Conservation (phyloP, 2,113 vertebrate genomes). For the Seriola quinqueradiata region DNA sequence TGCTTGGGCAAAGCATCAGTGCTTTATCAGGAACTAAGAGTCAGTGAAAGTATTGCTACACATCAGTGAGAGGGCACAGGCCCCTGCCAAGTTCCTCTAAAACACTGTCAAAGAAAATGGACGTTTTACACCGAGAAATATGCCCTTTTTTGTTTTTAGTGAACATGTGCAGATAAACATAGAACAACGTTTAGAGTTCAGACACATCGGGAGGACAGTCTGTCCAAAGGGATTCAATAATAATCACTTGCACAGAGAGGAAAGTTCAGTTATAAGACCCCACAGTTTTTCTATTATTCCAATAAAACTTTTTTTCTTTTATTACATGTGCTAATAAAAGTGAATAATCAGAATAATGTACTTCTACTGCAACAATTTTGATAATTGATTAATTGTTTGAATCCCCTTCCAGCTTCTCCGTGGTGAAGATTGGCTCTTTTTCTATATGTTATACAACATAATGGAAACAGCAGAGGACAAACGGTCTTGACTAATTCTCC, state of each 20-base stretch:
- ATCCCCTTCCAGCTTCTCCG: too few relatives aligned
- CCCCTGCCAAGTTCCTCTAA: conserved; percentile 49
- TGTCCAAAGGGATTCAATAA: neutral
- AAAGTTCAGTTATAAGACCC: neutral
- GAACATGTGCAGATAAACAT: neutral
- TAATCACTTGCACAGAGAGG: neutral
- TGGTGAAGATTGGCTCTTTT: too few relatives aligned
- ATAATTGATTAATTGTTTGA: too few relatives aligned
- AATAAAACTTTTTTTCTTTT: neutral
- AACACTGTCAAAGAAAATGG: conserved; percentile 42
- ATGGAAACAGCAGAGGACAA: too few relatives aligned
- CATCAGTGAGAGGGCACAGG: conserved; percentile 24
- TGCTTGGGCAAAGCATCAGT: conserved; percentile 48
- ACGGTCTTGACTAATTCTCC: too few relatives aligned
- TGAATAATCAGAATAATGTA: neutral
- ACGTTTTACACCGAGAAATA: conserved; percentile 16
- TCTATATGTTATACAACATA: too few relatives aligned
- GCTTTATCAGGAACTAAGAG: conserved; percentile 68
- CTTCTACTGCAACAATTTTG: too few relatives aligned
- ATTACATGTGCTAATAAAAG: neutral
- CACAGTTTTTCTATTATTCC: neutral
- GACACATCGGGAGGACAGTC: neutral
- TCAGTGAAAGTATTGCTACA: conserved; percentile 68
- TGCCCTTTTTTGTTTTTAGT: neutral
- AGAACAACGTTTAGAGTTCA: neutral